A percentile compares a stretch with the other conserved stretches of the same genome.
Conservation (phyloP, 2,797 vertebrate species). For the Neosilurus hyrtlii region DNA sequence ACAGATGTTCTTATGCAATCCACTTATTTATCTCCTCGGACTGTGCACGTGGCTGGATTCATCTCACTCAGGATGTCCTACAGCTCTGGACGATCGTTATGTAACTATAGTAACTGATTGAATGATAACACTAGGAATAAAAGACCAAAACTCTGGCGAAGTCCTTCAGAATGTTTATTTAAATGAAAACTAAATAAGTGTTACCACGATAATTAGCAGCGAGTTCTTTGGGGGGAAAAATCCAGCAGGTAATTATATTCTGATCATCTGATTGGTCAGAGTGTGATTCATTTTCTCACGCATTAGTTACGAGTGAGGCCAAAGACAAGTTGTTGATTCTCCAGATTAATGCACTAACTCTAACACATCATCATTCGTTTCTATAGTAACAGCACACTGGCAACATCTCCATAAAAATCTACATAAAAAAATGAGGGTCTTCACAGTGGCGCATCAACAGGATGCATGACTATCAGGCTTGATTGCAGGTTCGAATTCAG, state of each 20-base stretch:
- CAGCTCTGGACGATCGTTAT: not conserved
- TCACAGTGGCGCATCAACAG: no score
- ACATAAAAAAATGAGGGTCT: not conserved
- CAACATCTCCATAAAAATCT: not conserved
- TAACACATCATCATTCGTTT: not conserved
- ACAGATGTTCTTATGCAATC: slow-evolving; percentile 40
- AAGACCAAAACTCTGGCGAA: not conserved
- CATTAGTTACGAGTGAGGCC: not conserved
- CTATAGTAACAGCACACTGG: not conserved
- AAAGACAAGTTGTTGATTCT: not conserved
- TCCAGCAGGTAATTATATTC: not conserved
- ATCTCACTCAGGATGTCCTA: not conserved
- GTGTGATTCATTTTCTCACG: not conserved
- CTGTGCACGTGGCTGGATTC: not conserved
- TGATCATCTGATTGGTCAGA: not conserved
- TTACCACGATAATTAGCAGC: not conserved
- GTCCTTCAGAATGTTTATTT: not conserved
- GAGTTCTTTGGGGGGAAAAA: not conserved
- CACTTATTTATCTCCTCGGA: slow-evolving; percentile 14
- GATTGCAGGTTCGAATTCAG: no score
- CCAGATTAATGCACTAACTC: no score
- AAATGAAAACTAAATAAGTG: not conserved
- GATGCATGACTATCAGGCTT: no score
- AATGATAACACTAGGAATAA: not conserved
- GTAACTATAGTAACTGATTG: not conserved